Base-by-base conservation (phyloP, 2,113 vertebrate genomes). In the Candoia aspera region DNA sequence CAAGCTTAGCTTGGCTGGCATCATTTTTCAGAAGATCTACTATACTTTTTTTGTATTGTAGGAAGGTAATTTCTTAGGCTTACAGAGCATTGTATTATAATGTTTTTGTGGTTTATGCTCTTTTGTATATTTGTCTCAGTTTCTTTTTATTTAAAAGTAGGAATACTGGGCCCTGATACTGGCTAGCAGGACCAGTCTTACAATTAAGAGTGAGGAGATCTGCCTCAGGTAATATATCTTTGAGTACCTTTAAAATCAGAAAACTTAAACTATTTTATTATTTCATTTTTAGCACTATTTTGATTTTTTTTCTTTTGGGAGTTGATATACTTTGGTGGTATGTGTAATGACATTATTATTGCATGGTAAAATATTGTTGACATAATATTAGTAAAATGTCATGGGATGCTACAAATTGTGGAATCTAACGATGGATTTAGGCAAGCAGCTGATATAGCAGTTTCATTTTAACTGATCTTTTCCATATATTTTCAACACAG, bases 1-100 rank as follows among this genome's bases (percentile, higher is more conserved):
- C 42, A 93, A 62, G 23, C 17, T 54, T 24, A 62, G 93, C 89
- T 93, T 87, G 84, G 92, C 93, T 92, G 58, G 85, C 17, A 73
- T 84, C 93, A 93, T 62, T 21, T 92, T 92, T 94, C 54, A 58
- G 79, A 95, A 94, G 91, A 89, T 6, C 55, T 90, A 79, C 0
- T 88, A 53, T 6, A n/a, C 1, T 0, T 73, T 87, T 64, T 0
- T 62, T n/a, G 9, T 0, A 84, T 86, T 73, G 87, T 24, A 93
- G 88, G 6, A 84, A 90, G 0, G 53, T 84, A 37, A 92, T 91
- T 86, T 68, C 92, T 1, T 1, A 91, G 1, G 91, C 94, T 91
- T 86, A 88, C 2, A 87, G 90, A 4, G 87, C 0, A n/a, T 8
- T 17, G 84, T 29, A 55, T 5, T 79, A 19, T 26, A 12, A 5